Percentiles rank a stretch among this genome's conserved stretches.
phyloP scores from a whole-genome alignment of 2,113 vertebrate species.

The Nesogale talazaci region DNA sequence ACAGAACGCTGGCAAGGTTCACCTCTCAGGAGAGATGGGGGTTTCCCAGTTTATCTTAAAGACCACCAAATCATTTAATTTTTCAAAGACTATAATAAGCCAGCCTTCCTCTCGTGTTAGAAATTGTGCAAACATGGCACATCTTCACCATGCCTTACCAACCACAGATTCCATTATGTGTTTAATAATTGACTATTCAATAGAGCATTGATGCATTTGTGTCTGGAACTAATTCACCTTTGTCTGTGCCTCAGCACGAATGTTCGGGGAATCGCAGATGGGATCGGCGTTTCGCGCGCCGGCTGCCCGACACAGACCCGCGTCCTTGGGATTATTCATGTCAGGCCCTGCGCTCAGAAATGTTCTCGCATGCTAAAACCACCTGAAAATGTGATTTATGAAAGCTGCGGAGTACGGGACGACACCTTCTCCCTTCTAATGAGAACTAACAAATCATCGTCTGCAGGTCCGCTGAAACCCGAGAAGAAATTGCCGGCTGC shows the following conservation, averaged over 20 bases:
- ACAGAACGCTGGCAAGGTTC: constrained; percentile 5
- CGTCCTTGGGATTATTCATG: constrained; percentile 79
- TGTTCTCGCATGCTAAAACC: constrained; percentile 68
- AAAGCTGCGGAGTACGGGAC: constrained; percentile 55
- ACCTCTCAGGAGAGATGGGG: constrained; percentile 58
- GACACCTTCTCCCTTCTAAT: constrained; percentile 78
- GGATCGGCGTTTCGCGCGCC: constrained; percentile 29
- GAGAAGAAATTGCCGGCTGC: constrained; percentile 56
- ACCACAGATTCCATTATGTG: constrained; percentile 82
- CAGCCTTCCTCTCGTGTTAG: constrained; percentile 65
- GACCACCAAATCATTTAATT: constrained; percentile 58
- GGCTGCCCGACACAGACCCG: constrained; percentile 72
- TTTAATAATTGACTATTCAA: constrained; percentile 89
- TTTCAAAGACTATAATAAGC: constrained; percentile 64
- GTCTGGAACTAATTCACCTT: constrained; percentile 88
- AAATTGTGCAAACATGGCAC: constrained; percentile 77
- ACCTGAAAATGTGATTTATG: constrained; percentile 84
- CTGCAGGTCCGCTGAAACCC: constrained; percentile 41
- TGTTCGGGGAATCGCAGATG: constrained; percentile 83
- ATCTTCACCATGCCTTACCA: constrained; percentile 82
- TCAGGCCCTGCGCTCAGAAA: constrained; percentile 77
- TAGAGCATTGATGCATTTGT: constrained; percentile 85
- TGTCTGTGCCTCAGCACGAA: constrained; percentile 82
- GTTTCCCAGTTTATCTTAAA: constrained; percentile 73
- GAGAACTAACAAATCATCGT: constrained; percentile 69